Evolutionary conservation across 2,888 invertebrate genomes (phyloP).

Genomic region (Diadegma fenestrale): DNA sequence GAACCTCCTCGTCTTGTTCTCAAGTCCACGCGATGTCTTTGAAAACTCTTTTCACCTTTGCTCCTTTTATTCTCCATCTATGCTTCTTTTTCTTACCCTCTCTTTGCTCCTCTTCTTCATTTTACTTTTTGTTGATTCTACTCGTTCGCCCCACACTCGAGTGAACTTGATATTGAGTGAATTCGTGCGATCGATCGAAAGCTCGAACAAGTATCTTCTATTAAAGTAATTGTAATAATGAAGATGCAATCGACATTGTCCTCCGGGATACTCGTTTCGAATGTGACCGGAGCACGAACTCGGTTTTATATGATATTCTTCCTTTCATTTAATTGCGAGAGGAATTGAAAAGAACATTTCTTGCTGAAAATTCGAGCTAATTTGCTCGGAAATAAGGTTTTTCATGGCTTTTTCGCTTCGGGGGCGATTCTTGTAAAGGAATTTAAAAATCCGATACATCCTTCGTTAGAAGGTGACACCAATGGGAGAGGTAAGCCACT

Average conservation of each 20-base stretch:
- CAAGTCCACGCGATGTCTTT: conserved; percentile 13
- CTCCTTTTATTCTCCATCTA: conserved; percentile 4
- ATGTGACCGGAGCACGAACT: background rate
- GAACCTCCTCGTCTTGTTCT: background rate
- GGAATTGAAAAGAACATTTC: background rate
- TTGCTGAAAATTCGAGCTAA: background rate
- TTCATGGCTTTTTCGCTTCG: background rate
- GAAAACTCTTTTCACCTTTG: conserved; percentile 28
- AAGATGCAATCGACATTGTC: background rate
- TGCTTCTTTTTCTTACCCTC: background rate
- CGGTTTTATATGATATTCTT: background rate
- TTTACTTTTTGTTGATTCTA: background rate
- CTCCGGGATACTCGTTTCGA: background rate
- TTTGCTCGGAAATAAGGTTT: background rate
- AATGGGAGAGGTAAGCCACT: background rate
- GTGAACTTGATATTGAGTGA: conserved; percentile 18
- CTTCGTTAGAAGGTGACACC: conserved; percentile 18
- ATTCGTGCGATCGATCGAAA: background rate
- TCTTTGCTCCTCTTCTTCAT: background rate
- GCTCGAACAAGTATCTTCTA: conserved; percentile 3
- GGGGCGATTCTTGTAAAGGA: background rate
- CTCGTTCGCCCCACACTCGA: background rate
- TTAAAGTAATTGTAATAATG: background rate
- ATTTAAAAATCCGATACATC: background rate
- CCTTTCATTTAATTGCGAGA: background rate